Evolutionary conservation across 2,888 invertebrate species (phyloP).

Genomic region (Hyposoter didymator): DNA sequence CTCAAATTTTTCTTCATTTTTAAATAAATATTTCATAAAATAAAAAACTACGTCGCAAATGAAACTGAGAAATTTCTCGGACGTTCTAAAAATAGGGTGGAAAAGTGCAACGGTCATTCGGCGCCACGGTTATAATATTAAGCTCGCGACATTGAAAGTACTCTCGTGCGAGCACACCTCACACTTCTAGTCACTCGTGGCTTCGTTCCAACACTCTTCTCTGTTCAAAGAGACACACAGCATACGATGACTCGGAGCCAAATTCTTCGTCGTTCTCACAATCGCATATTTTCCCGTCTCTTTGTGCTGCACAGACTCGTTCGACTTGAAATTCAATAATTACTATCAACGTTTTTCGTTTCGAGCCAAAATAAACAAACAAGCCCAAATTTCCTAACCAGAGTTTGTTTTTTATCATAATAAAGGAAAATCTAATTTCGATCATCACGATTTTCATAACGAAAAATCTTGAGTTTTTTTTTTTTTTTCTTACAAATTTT

Average conservation of each 20-base stretch:
- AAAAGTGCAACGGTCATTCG: slow-evolving; percentile 51
- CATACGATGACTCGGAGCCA: slow-evolving; percentile 28
- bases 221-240: slow-evolving; percentile 23
- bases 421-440: no score
- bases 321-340: not conserved
- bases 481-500: no score
- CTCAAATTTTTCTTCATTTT: not conserved
- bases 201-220: slow-evolving; percentile 32
- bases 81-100: slow-evolving; percentile 25
- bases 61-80: not conserved
- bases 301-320: not conserved
- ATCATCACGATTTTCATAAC: no score
- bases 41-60: not conserved
- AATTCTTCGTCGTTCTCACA: slow-evolving; percentile 43
- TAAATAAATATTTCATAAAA: not conserved
- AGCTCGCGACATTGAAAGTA: slow-evolving; percentile 52
- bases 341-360: not conserved
- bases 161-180: slow-evolving; percentile 12
- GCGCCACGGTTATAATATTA: slow-evolving; percentile 43
- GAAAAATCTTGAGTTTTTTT: no score
- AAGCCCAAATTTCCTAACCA: not conserved
- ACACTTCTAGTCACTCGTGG: slow-evolving; percentile 40
- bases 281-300: slow-evolving; percentile 26
- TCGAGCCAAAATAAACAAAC: not conserved
- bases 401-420: not conserved